A percentile compares a stretch with the other conserved stretches of the same genome.
Conservation (phyloP, 2,888 invertebrate species). For the Tinea trinotella region DNA sequence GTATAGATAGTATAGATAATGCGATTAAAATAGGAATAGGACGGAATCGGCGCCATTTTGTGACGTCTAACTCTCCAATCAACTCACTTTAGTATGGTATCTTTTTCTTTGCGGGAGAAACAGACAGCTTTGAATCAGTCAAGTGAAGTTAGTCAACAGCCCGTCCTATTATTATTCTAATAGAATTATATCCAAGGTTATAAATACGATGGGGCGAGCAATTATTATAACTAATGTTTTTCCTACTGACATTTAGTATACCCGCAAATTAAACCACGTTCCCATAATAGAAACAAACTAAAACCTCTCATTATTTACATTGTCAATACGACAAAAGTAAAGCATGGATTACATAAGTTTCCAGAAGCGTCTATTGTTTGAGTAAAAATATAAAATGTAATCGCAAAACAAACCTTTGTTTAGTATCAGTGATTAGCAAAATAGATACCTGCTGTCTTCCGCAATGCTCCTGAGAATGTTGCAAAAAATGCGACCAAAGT, state of each 20-base stretch:
- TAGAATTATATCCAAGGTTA: no score
- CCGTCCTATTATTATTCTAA: no score
- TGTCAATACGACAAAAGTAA: slow-evolving; percentile 8
- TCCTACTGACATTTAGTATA: neutral
- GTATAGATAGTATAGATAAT: no score
- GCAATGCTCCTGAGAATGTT: slow-evolving; percentile 13
- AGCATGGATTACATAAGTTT: neutral
- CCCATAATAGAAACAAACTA: neutral
- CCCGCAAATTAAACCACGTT: neutral
- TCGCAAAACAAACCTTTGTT: slow-evolving; percentile 13
- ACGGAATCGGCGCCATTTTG: no score
- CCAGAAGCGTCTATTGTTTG: slow-evolving; percentile 11
- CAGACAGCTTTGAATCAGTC: no score
- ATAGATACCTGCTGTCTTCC: slow-evolving; percentile 16
- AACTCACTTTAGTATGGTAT: no score
- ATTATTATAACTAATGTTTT: neutral
- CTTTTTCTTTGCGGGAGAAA: no score
- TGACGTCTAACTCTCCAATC: no score
- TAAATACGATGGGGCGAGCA: no score
- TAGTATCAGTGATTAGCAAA: slow-evolving; percentile 17
- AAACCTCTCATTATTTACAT: neutral
- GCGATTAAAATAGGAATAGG: no score
- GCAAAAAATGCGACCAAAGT: slow-evolving; percentile 9
- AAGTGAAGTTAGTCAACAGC: no score
- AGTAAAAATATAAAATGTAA: slow-evolving; percentile 2